Conservation (phyloP, 2,888 invertebrate genomes). For the Trissoscelio sp. region DNA sequence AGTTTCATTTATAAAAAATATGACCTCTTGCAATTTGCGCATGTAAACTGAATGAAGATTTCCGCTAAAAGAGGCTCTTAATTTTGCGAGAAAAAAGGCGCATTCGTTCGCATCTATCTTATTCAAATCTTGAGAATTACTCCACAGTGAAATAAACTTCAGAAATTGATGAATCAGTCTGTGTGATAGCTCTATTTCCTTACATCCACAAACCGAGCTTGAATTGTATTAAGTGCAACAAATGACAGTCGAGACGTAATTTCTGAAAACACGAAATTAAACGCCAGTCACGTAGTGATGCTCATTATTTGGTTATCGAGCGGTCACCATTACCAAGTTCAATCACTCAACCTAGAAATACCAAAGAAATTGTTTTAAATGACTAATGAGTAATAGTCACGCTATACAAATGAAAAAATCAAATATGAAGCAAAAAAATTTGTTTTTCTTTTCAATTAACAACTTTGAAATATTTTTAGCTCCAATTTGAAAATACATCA, state of each 20-base stretch:
- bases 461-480: too few relatives aligned
- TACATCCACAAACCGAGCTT: conserved; percentile 35
- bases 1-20: too few relatives aligned
- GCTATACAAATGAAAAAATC: too few relatives aligned
- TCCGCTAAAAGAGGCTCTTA: too few relatives aligned
- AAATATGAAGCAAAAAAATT: too few relatives aligned
- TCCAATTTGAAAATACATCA: too few relatives aligned
- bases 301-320: conserved; percentile 53
- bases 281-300: conserved; percentile 52
- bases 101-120: conserved; percentile 1
- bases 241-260: conserved; percentile 35
- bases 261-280: conserved; percentile 56
- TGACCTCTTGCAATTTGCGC: too few relatives aligned
- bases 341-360: conserved; percentile 5
- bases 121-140: conserved; percentile 27
- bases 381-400: too few relatives aligned
- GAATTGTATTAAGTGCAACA: conserved; percentile 51
- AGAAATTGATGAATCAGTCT: conserved; percentile 38
- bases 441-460: too few relatives aligned
- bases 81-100: not conserved
- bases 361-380: not conserved
- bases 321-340: conserved; percentile 27
- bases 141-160: conserved; percentile 15
- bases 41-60: too few relatives aligned
- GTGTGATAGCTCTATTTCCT: conserved; percentile 52